Conservation (phyloP, 2,888 invertebrate species). For the Brassicogethes aeneus region DNA sequence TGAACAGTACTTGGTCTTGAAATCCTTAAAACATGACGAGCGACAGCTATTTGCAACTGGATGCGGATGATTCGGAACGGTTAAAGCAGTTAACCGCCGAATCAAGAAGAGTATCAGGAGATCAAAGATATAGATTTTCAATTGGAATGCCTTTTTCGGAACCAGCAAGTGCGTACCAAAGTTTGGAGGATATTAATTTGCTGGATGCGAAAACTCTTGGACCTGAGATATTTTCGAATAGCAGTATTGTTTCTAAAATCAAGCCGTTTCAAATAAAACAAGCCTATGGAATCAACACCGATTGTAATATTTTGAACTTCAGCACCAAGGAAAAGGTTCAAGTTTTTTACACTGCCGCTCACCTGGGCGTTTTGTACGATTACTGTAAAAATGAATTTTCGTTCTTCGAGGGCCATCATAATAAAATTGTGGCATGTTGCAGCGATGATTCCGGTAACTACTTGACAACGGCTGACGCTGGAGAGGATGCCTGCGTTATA, state of each 20-base stretch:
- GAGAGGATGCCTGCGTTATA: conserved; percentile 47
- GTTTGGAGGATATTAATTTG: no score
- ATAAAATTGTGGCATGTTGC: neutral
- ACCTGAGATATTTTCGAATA: conserved; percentile 15
- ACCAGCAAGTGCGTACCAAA: no score
- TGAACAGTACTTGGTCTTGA: no score
- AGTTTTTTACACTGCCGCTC: conserved; percentile 5
- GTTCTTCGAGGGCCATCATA: neutral
- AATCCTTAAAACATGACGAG: no score
- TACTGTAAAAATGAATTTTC: neutral
- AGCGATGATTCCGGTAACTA: neutral
- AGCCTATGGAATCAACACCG: conserved; percentile 55
- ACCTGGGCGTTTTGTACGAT: conserved; percentile 4
- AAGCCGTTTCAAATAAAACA: conserved; percentile 44
- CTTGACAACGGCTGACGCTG: conserved; percentile 43
- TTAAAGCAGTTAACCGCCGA: no score
- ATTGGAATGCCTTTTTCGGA: no score
- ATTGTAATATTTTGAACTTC: conserved; percentile 48
- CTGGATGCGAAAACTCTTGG: no score
- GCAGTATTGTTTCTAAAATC: conserved; percentile 16
- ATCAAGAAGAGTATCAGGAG: no score
- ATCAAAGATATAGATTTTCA: no score
- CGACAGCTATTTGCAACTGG: no score
- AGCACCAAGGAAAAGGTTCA: neutral
- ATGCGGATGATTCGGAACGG: no score